Evolutionary conservation across 2,888 invertebrate genomes (phyloP), one percentile per base, ranked within the genome.

Genomic region (Apamea anceps): DNA sequence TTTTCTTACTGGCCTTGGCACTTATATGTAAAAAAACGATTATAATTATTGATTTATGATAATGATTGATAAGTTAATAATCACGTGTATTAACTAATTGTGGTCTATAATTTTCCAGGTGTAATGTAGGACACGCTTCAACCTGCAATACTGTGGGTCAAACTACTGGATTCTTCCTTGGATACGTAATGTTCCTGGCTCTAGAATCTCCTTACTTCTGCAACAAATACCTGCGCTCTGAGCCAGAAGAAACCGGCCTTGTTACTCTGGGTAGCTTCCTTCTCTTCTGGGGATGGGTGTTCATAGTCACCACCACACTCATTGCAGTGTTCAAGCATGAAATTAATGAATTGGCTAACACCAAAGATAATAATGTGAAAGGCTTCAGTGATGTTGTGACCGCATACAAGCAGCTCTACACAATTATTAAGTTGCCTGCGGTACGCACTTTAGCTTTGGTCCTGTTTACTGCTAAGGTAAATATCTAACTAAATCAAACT

Each of bases 81-180:
- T 57, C 21, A 77, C 28, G 60, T 18, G 25, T 62, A 54, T 66
- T 18, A 67, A 45, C 32, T 62, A 42, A 68, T 81, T 42, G 60
- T 54, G 25, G 25, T 45, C 25, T 45, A 25, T 45, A 57, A 71
- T 54, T 87, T 97, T 97, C 70, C 93, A 98, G 98, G 89, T 97
- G 98, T 90, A 99, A 99, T 96, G 99, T 99, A 8, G 99, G 99
- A 4, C 99, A 99, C 97, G 99, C 99, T 0, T 99, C 99, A 3
- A 99, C 99, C 0, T 99, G 99, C 93, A 99, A 99, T 93, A 99
- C 99, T 90, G 99, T 99, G 0, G 99, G 99, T 6, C 99, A 99
- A 97, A 99, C 99, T 0, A 99, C 99, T 62, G 99, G 99, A 0
- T 99, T 98, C 94, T 99, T 99, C 93, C 97, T 99, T 4, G 99